Evolutionary conservation across 2,888 invertebrate genomes (phyloP), one percentile per base, ranked within the genome.

Genomic region (Drosophila bunnanda): DNA sequence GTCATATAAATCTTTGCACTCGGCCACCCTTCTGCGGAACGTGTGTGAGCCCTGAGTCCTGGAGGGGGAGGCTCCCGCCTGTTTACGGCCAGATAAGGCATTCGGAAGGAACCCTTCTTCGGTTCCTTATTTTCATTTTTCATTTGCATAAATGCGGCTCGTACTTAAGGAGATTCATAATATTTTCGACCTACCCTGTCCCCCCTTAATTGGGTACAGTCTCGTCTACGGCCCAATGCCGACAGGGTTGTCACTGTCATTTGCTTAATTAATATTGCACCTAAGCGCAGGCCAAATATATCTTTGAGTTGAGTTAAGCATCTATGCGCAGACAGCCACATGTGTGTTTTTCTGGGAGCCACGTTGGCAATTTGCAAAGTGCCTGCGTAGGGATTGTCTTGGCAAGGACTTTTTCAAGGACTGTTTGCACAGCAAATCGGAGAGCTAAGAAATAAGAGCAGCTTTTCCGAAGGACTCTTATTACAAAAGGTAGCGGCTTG

Each of bases 1-100:
- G 91, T 91, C 91, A 91, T 91, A 91, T 91, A 91, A 91, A 91
- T 91, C 90, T 91, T 90, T 82, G 74, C 88, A 74, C 87, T 64
- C 72, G 79, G 81, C 57, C 79, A 84, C 84, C 82, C 80, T 80
- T 82, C 75, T 74, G 55, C 60, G 53, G 48, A 46, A 77, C 74
- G 77, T 82, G 80, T 69, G 52, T 30, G 52, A 17, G 78, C 66
- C 66, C 66, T 30, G 46, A 54, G 81, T 64, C 20, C 48, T 20
- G 13, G 17, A 66, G 38, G 15, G 43, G 38, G 41, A 44, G 41
- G 17, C 39, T 12, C 41, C 36, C 34, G 38, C 32, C 75, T 84
- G 75, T 64, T 62, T 59, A 55, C 65, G 69, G 52, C 7, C 54
- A 73, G 82, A 82, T 82, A 83, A 83, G 81, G 56, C 61, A 39